Evolutionary conservation across 2,888 invertebrate genomes (phyloP).

Genomic region (Andrena flavipes): DNA sequence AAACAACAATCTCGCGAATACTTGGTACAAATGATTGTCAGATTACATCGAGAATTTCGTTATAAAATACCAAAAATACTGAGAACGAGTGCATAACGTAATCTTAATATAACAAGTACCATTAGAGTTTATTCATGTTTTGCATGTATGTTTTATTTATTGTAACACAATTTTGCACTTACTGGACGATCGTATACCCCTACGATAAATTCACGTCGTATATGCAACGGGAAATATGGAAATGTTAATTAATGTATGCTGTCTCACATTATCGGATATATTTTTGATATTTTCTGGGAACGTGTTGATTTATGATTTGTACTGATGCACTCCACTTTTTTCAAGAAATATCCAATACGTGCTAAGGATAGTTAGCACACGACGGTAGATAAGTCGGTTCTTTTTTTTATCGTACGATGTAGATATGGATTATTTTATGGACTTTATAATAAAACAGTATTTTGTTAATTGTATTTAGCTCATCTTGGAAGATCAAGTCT

Average conservation of each 20-base stretch:
- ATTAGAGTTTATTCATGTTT: slow-evolving; percentile 7
- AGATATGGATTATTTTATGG: slow-evolving; percentile 30
- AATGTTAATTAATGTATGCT: slow-evolving; percentile 30
- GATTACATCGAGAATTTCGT: slow-evolving; percentile 24
- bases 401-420: slow-evolving; percentile 13
- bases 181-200: background rate
- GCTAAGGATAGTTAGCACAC: slow-evolving; percentile 6
- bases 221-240: slow-evolving; percentile 6
- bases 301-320: background rate
- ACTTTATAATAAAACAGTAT: slow-evolving; percentile 18
- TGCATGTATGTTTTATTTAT: slow-evolving; percentile 25
- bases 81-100: background rate
- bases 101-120: background rate
- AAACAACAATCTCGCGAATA: slow-evolving; percentile 14
- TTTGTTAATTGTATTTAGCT: slow-evolving; percentile 29
- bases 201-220: slow-evolving; percentile 12
- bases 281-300: slow-evolving; percentile 14
- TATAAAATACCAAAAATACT: slow-evolving; percentile 14
- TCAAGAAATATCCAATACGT: slow-evolving; percentile 1
- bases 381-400: background rate
- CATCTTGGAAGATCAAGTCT: background rate
- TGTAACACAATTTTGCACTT: slow-evolving; percentile 13
- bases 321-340: background rate
- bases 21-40: slow-evolving; percentile 48
- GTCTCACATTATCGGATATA: slow-evolving; percentile 3